Percentiles rank a stretch among this genome's conserved stretches.
phyloP scores from a whole-genome alignment of 2,888 invertebrate species.

The Scaeva pyrastri region DNA sequence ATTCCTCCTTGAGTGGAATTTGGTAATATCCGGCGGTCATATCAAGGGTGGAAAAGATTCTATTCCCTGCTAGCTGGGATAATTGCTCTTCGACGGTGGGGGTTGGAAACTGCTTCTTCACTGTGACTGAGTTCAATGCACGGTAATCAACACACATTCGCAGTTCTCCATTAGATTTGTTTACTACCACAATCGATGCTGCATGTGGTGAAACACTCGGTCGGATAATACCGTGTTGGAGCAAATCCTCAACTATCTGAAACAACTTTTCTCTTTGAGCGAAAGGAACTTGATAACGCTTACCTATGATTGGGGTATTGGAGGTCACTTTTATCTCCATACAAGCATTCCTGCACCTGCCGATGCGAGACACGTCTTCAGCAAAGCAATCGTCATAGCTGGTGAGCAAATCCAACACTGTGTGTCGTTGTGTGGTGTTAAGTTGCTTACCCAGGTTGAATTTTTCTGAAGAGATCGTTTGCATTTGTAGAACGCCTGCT shows the following conservation, averaged over 20 bases:
- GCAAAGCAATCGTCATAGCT: constrained; percentile 27
- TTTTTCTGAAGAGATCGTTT: constrained; percentile 9
- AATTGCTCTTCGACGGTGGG: constrained; percentile 72
- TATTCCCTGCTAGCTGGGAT: constrained; percentile 69
- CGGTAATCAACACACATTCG: constrained; percentile 71
- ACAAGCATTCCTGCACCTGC: constrained; percentile 24
- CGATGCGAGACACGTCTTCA: constrained; percentile 33
- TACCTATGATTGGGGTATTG: constrained; percentile 26
- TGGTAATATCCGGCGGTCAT: constrained; percentile 79
- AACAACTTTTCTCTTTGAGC: constrained; percentile 29
- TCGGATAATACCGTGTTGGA: constrained; percentile 37
- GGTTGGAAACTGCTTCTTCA: constrained; percentile 68
- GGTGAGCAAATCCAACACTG: constrained; percentile 1
- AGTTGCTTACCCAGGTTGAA: constrained; percentile 21
- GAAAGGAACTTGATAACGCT: constrained; percentile 43
- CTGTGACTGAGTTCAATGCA: constrained; percentile 57
- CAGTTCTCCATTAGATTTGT: constrained; percentile 71
- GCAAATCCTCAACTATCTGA: constrained; percentile 26
- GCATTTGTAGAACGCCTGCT: constrained; percentile 56
- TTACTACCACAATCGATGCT: constrained; percentile 71
- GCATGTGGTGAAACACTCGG: constrained; percentile 45
- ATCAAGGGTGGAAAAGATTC: constrained; percentile 79
- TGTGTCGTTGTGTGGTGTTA: not conserved
- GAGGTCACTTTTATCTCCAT: constrained; percentile 50
- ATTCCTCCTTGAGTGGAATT: constrained; percentile 61